Evolutionary conservation across 2,888 invertebrate species (phyloP), one percentile per base, ranked within the genome.

Genomic region (Keiferia lycopersicella): DNA sequence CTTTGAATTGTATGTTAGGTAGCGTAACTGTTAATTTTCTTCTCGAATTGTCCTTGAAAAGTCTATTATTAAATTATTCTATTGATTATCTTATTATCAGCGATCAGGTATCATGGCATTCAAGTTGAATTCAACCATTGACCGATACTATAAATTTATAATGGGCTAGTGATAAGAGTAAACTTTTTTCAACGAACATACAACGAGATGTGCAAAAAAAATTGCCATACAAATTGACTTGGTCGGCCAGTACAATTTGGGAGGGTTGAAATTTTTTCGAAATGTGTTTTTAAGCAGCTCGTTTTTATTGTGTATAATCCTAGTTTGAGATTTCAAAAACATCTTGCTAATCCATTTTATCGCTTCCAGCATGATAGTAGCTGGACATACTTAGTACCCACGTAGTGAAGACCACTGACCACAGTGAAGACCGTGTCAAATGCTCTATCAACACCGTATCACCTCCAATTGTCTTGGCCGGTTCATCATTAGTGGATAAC

Each of bases 381-480:
- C 10, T 34, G 34, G 8, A 4, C 10, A 4, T 34, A 34, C 34
- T 8, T 4, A 34, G 34, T 34, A 34, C 34, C 45, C 12, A 41
- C 14, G n/a, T n/a, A n/a, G n/a, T n/a, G n/a, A n/a, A n/a, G n/a
- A 14, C 14, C 1, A 14, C 14, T 3, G 4, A 16, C n/a, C 45
- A n/a, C 0, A 45, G 45, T 45, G n/a, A n/a, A 45, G 45, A 53
- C 56, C 63, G 22, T 38, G 22, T 41, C 63, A n/a, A 59, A 63
- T 63, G 18, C 14, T 59, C 58, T 59, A 63, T 63, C 34, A 45
- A 63, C 41, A 30, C 38, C 50, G 51, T 18, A 41, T 63, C 63
- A 58, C 59, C 63, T 50, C 38, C 63, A 39, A 62, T 62, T 62
- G 62, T 62, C 56, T 62, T 38, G 20, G 22, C 50, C 63, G 63